A percentile compares a stretch with the other conserved stretches of the same genome.
Conservation (phyloP, 1,140 invertebrate species). For the Cheumatopsyche charites region DNA sequence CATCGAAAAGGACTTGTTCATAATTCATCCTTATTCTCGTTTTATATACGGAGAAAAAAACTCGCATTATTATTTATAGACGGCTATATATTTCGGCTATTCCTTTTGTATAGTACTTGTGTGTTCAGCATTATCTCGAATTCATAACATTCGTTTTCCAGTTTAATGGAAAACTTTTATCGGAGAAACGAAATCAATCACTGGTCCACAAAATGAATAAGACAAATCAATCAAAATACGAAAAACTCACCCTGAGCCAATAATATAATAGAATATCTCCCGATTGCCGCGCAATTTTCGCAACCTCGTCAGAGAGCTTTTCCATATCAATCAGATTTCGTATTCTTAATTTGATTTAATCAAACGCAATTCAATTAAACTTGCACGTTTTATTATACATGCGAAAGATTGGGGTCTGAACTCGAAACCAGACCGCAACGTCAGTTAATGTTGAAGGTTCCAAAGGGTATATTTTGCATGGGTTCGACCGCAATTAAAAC, state of each 20-base stretch:
- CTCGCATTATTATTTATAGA: neutral
- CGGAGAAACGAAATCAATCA: conserved; percentile 11
- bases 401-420: conserved; percentile 6
- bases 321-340: neutral
- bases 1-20: neutral
- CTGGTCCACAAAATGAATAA: conserved; percentile 18
- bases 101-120: no score
- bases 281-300: neutral
- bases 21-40: neutral
- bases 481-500: conserved; percentile 26
- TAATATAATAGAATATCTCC: conserved; percentile 11
- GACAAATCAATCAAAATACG: conserved; percentile 28
- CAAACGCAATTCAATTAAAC: neutral
- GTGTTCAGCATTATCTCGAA: neutral
- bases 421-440: conserved; percentile 4
- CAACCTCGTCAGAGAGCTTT: neutral
- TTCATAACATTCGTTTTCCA: conserved; percentile 26
- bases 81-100: neutral
- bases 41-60: conserved; percentile 7
- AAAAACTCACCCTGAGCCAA: conserved; percentile 1
- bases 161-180: conserved; percentile 27
- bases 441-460: conserved; percentile 15
- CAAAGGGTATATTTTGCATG: conserved; percentile 16
- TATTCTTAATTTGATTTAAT: neutral
- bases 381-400: neutral